These are phyloP conservation scores for Edolisoma coerulescens DNA, from an alignment of 2,113 vertebrate species.

Conservation along the genomic window DNA sequence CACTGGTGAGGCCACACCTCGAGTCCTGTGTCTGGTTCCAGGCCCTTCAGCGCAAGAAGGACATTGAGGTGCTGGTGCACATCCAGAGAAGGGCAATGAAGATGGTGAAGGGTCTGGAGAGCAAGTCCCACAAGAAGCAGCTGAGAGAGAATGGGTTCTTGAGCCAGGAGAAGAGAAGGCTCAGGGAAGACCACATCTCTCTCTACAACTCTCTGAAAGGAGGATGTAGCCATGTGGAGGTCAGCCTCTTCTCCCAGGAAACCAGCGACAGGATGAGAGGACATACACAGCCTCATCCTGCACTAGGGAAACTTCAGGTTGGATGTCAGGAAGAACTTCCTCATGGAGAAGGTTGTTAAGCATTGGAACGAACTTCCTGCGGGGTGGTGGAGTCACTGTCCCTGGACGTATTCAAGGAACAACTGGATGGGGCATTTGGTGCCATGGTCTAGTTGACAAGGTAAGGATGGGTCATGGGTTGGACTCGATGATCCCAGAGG, in stretches of 20 bases:
- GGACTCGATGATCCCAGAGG: not conserved
- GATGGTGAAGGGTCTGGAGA: not conserved
- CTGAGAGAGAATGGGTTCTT: not conserved
- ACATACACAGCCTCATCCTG: not conserved
- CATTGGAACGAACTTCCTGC: not conserved
- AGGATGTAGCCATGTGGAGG: not conserved
- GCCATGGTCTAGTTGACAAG: not conserved
- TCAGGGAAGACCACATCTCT: not conserved
- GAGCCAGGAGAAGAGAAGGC: not conserved
- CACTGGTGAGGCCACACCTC: not conserved
- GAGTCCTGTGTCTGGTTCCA: not conserved
- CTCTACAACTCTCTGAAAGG: not conserved
- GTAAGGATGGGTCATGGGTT: not conserved
- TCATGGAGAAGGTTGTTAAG: not conserved
- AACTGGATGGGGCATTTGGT: accelerated
- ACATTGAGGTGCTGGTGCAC: not conserved
- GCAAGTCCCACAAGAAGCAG: not conserved
- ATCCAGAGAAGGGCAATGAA: not conserved
- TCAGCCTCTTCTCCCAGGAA: not conserved
- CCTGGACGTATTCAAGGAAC: not conserved
- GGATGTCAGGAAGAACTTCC: not conserved
- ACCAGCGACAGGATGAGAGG: accelerated
- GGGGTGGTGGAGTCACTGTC: accelerated
- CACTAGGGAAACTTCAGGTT: not conserved
- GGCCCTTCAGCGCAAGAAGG: not conserved